Conservation (phyloP, 2,888 invertebrate species). For the Ramazzottius varieornatus region DNA sequence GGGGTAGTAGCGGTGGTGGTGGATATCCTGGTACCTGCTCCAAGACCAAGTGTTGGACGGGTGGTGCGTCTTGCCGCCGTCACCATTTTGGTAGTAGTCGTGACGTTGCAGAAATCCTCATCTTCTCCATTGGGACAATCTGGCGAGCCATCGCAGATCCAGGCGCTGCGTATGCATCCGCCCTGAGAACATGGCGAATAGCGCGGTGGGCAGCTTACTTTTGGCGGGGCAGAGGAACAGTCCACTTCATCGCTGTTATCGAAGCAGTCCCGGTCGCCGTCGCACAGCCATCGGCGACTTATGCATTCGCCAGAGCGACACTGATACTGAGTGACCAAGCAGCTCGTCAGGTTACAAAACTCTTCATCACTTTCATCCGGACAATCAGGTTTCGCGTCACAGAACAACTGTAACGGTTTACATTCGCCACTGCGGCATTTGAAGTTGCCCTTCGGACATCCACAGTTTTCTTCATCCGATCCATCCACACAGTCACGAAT, state of each 20-base stretch:
- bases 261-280: not conserved
- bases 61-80: not conserved
- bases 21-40: not conserved
- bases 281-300: not conserved
- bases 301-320: not conserved
- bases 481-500: not conserved
- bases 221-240: not conserved
- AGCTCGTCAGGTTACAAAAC: not conserved
- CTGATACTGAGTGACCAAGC: not conserved
- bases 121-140: constrained; percentile 1
- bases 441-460: not conserved
- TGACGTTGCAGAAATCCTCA: not conserved
- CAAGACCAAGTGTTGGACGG: not conserved
- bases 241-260: constrained; percentile 1
- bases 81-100: not conserved
- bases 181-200: not conserved
- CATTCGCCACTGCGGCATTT: not conserved
- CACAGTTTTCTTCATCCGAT: not conserved
- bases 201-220: not conserved
- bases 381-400: not conserved
- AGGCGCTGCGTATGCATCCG: not conserved
- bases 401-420: not conserved
- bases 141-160: not conserved
- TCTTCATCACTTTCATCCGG: constrained; percentile 1
- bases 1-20: not conserved